These are phyloP conservation scores for Apamea sordens DNA, from an alignment of 2,888 invertebrate genomes.

Conservation along the genomic window DNA sequence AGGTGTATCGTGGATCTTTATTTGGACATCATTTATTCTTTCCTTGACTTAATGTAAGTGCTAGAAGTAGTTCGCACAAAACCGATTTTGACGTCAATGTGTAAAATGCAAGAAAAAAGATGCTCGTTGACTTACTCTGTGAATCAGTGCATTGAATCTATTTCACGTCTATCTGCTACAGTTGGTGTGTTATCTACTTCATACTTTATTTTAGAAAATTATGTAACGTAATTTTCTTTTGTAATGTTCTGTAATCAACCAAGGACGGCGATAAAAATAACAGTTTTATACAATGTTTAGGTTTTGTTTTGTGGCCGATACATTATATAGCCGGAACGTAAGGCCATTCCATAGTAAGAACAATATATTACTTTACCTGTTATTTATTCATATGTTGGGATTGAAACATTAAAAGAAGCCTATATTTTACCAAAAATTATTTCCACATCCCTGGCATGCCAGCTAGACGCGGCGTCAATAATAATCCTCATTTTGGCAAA, in stretches of 20 bases:
- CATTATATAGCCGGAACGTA: conserved; percentile 63
- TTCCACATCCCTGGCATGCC: conserved; percentile 35
- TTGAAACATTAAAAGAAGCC: conserved; percentile 14
- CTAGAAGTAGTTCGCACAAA: conserved; percentile 71
- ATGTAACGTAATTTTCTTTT: conserved; percentile 48
- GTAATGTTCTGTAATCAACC: conserved; percentile 72
- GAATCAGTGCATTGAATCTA: conserved; percentile 76
- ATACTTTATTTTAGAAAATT: conserved; percentile 48
- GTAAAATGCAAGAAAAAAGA: conserved; percentile 77
- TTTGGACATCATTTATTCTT: conserved; percentile 54
- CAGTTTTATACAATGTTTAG: conserved; percentile 73
- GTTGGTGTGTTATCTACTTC: conserved; percentile 23
- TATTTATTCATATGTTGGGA: conserved; percentile 31
- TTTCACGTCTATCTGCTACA: conserved; percentile 59
- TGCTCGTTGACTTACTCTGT: conserved; percentile 68
- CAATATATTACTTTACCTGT: conserved; percentile 43
- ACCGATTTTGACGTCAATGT: conserved; percentile 80
- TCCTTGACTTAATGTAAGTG: conserved; percentile 70
- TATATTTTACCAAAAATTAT: conserved; percentile 28
- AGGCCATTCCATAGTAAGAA: conserved; percentile 38
- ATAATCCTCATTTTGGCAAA: conserved; percentile 83
- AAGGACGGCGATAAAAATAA: conserved; percentile 75
- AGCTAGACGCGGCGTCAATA: conserved; percentile 56
- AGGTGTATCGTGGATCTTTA: conserved; percentile 47
- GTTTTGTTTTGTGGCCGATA: conserved; percentile 68